Percentiles rank a stretch among this genome's conserved stretches.
Conservation (phyloP, 2,888 invertebrate genomes). For the Caenorhabditis macrosperma region DNA sequence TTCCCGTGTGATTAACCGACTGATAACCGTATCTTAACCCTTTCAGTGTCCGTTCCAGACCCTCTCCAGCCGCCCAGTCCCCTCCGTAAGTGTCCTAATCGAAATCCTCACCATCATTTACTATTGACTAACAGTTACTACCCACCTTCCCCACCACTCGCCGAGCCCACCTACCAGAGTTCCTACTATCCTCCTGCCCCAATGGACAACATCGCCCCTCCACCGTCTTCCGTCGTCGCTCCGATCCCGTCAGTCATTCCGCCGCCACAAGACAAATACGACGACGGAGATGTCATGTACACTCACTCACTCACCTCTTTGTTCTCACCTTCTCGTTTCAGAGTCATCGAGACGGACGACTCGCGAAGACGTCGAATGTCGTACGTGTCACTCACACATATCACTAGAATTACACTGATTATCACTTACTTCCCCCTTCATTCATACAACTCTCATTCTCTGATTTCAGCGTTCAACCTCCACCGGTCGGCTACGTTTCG, state of each 20-base stretch:
- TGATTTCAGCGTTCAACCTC: conserved; percentile 50
- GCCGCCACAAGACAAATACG: conserved; percentile 28
- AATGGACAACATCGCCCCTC: conserved; percentile 22
- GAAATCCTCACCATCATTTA: background rate
- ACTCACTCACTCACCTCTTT: background rate
- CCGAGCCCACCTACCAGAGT: background rate
- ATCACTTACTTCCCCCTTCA: background rate
- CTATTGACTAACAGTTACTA: conserved; percentile 24
- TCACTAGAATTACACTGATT: background rate
- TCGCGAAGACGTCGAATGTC: conserved; percentile 25
- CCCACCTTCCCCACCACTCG: conserved; percentile 17
- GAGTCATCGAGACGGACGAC: conserved; percentile 42
- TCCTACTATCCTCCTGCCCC: conserved; percentile 16
- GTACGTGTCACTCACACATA: background rate
- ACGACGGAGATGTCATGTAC: conserved; percentile 46
- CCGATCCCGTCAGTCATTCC: conserved; percentile 5
- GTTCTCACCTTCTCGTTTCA: conserved; percentile 24
- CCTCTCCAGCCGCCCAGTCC: conserved; percentile 4
- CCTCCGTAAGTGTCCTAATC: conserved; percentile 23
- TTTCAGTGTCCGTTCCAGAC: conserved; percentile 23
- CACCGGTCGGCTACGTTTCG: conserved; percentile 38
- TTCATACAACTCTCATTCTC: background rate
- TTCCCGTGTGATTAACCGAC: background rate
- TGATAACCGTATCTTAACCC: background rate
- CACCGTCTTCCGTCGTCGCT: conserved; percentile 7